A percentile compares a stretch with the other conserved stretches of the same genome.
Conservation (phyloP, 2,797 vertebrate genomes). For the Sandelia bainsii region DNA sequence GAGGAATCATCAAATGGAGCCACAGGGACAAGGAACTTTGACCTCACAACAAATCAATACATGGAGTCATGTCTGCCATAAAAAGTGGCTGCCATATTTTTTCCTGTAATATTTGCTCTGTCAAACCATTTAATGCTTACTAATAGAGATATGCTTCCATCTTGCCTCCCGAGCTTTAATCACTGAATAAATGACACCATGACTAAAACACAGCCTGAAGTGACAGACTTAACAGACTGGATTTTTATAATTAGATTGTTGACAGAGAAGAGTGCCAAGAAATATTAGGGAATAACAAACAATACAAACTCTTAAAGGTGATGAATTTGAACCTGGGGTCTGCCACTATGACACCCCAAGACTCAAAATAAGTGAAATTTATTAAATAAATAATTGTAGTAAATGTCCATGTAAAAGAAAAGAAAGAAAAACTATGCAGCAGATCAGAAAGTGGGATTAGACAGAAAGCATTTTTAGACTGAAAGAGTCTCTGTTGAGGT, state of each 20-base stretch:
- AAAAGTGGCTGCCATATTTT: conserved; percentile 33
- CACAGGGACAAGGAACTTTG: conserved; percentile 43
- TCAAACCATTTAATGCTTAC: conserved; percentile 46
- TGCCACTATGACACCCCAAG: not conserved
- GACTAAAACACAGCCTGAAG: conserved; percentile 50
- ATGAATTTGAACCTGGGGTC: conserved; percentile 4
- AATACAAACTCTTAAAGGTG: conserved; percentile 31
- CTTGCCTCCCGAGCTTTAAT: conserved; percentile 43
- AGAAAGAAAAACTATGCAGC: not conserved
- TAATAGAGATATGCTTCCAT: conserved; percentile 45
- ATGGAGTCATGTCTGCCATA: conserved; percentile 29
- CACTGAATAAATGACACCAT: conserved; percentile 48
- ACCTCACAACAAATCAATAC: conserved; percentile 59
- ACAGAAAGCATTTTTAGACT: conserved; percentile 7
- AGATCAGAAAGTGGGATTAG: conserved; percentile 11
- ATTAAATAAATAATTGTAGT: conserved; percentile 9
- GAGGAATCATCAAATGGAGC: conserved; percentile 46
- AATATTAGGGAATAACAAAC: conserved; percentile 17
- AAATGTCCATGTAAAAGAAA: not conserved
- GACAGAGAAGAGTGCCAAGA: conserved; percentile 21
- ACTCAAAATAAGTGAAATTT: not conserved
- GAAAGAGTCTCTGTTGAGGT: conserved; percentile 41
- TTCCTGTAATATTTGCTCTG: conserved; percentile 24
- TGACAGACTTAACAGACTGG: conserved; percentile 35
- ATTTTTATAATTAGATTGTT: conserved; percentile 53